Evolutionary conservation across 1,140 invertebrate genomes (phyloP).

Genomic region (Drosophila willistoni): DNA sequence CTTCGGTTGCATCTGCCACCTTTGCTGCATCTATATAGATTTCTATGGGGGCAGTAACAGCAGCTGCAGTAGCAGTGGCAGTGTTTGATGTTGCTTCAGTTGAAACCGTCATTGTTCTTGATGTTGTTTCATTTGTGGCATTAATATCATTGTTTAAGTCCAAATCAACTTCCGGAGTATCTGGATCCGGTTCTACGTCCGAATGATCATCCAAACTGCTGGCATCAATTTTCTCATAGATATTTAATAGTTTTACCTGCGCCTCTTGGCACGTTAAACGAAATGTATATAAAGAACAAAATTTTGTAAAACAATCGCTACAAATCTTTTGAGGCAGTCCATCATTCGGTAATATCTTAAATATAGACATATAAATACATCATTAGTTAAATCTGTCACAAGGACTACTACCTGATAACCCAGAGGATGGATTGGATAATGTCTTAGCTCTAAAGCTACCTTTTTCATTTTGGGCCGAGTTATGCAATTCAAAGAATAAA

Average conservation of each 20-base stretch:
- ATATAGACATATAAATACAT: not conserved
- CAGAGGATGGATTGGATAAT: too few relatives aligned
- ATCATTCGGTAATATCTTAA: constrained; percentile 72
- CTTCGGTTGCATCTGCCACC: constrained; percentile 40
- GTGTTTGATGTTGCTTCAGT: constrained; percentile 52
- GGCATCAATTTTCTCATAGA: constrained; percentile 79
- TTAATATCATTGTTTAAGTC: constrained; percentile 4
- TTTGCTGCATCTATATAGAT: constrained; percentile 54
- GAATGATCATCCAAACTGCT: constrained; percentile 53
- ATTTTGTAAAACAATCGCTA: constrained; percentile 77
- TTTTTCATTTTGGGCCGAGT: too few relatives aligned
- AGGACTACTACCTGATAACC: too few relatives aligned
- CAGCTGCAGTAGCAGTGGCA: constrained; percentile 49
- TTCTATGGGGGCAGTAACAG: constrained; percentile 40
- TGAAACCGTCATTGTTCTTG: constrained; percentile 53
- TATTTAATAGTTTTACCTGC: constrained; percentile 69
- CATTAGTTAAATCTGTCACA: too few relatives aligned
- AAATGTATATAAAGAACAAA: constrained; percentile 73
- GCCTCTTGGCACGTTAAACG: constrained; percentile 73
- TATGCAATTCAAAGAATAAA: too few relatives aligned
- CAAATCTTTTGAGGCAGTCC: constrained; percentile 78
- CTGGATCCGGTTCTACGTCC: constrained; percentile 12
- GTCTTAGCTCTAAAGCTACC: too few relatives aligned
- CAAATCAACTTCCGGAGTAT: constrained; percentile 17
- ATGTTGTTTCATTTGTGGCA: constrained; percentile 29